Percentiles rank a stretch among this genome's conserved stretches.
Evolutionary conservation across 2,888 invertebrate species (phyloP).

Genomic region (Orthosia gothica): DNA sequence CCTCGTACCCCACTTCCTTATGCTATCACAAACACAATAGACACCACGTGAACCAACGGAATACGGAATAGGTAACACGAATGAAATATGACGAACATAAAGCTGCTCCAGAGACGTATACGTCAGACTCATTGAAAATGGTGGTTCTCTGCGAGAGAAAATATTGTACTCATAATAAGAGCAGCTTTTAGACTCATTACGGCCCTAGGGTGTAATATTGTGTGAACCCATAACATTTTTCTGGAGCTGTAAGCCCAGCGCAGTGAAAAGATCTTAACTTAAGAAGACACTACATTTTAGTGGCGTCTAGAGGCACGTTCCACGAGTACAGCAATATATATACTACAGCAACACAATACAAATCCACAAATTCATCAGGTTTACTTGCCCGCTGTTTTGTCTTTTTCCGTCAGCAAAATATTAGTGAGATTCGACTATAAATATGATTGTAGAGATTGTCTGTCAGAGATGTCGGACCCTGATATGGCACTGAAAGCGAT

Average conservation of each 20-base stretch:
- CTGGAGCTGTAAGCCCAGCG: constrained; percentile 31
- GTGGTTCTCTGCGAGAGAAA: constrained; percentile 39
- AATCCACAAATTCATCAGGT: constrained; percentile 34
- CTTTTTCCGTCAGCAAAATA: constrained; percentile 33
- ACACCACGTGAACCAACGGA: constrained; percentile 40
- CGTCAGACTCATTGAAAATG: constrained; percentile 59
- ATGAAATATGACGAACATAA: constrained; percentile 64
- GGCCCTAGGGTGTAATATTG: constrained; percentile 43
- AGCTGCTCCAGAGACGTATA: constrained; percentile 56
- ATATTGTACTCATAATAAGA: constrained; percentile 39
- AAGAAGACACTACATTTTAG: constrained; percentile 55
- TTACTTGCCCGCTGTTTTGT: constrained; percentile 35
- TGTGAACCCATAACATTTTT: constrained; percentile 48
- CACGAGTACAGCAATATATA: constrained; percentile 26
- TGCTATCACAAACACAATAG: constrained; percentile 56
- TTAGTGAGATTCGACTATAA: constrained; percentile 20
- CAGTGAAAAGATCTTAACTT: constrained; percentile 42
- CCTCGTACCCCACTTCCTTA: constrained; percentile 52
- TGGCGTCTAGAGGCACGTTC: constrained; percentile 45
- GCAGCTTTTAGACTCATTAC: constrained; percentile 46
- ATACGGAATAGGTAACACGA: constrained; percentile 48
- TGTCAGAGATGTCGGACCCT: constrained; percentile 56
- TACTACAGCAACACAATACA: constrained; percentile 17
- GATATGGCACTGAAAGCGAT: constrained; percentile 61
- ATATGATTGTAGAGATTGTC: constrained; percentile 40